Evolutionary conservation across 2,797 vertebrate genomes (phyloP).

Genomic region (Enteromius fasciolatus): DNA sequence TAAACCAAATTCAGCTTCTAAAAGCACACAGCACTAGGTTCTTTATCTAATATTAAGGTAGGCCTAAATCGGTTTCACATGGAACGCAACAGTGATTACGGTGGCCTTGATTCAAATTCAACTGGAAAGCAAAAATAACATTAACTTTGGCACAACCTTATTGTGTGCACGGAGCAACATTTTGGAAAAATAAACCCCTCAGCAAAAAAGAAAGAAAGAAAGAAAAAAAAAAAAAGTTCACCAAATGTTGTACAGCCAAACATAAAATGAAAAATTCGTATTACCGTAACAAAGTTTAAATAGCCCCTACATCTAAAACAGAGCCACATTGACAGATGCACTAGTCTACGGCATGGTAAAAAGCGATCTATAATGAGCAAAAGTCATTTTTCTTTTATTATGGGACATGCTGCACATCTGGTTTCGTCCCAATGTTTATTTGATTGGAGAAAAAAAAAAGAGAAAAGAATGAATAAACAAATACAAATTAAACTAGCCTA

Average conservation of each 20-base stretch:
- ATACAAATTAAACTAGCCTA: not conserved
- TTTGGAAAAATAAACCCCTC: constrained; percentile 3
- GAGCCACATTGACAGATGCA: not conserved
- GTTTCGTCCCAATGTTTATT: not conserved
- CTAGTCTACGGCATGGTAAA: not conserved
- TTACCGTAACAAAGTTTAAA: not conserved
- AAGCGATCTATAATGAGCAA: not conserved
- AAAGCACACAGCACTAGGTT: not conserved
- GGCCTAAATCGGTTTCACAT: no score
- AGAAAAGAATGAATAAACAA: not conserved
- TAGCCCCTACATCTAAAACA: not conserved
- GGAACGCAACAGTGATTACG: not conserved
- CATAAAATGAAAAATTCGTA: not conserved
- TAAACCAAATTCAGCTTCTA: not conserved
- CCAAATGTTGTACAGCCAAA: not conserved
- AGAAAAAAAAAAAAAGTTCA: no score
- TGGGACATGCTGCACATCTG: not conserved
- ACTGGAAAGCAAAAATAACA: not conserved
- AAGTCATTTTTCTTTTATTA: not conserved
- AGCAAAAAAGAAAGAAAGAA: no score
- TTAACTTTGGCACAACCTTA: not conserved
- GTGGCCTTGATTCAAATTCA: not conserved
- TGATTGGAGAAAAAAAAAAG: not conserved
- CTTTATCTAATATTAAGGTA: not conserved
- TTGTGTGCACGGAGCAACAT: not conserved